Conservation (phyloP, 2,888 invertebrate genomes). For the Gortyna flavago region DNA sequence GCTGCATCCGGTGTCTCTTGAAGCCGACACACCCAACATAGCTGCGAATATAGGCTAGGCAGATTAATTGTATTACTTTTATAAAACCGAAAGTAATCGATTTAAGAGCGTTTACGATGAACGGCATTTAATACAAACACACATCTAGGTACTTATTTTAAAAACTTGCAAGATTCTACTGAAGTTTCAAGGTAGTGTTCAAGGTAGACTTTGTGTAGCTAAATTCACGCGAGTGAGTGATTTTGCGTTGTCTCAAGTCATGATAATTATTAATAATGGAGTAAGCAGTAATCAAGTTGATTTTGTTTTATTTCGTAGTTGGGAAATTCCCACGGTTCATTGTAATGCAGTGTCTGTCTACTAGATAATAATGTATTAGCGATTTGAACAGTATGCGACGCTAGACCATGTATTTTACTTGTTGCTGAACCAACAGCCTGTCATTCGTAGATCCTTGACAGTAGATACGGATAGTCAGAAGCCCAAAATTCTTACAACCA, state of each 20-base stretch:
- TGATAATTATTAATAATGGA: slow-evolving; percentile 46
- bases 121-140: too few species aligned
- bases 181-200: slow-evolving; percentile 25
- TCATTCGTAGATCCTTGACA: background rate
- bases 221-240: slow-evolving; percentile 24
- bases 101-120: too few species aligned
- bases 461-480: background rate
- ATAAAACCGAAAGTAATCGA: background rate
- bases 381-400: background rate
- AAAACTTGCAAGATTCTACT: slow-evolving; percentile 1
- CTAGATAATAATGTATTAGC: background rate
- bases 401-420: background rate
- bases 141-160: background rate
- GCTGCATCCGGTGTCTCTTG: background rate
- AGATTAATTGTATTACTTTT: background rate
- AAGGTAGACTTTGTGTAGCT: slow-evolving; percentile 4
- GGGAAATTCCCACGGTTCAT: slow-evolving; percentile 49
- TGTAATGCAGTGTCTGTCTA: slow-evolving; percentile 7
- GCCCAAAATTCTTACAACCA: background rate
- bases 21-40: background rate
- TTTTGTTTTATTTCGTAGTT: slow-evolving; percentile 42
- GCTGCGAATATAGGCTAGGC: background rate
- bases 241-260: slow-evolving; percentile 34
- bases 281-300: slow-evolving; percentile 37
- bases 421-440: background rate